A percentile compares a stretch with the other conserved stretches of the same genome.
Conservation (phyloP, 1,140 invertebrate genomes). For the Centruroides sculpturatus region DNA sequence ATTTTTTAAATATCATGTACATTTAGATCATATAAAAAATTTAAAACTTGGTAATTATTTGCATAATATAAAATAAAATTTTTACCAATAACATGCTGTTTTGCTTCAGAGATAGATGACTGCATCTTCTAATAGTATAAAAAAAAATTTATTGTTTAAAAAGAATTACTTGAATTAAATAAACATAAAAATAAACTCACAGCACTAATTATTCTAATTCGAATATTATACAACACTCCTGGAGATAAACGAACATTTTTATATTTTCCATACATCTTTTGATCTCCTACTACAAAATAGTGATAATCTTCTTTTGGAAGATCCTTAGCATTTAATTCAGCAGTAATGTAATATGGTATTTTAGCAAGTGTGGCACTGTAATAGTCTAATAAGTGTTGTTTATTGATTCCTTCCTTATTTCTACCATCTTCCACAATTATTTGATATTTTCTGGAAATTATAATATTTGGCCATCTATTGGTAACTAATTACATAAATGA, state of each 20-base stretch:
- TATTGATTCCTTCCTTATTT: conserved; percentile 5
- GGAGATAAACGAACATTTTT: conserved; percentile 11
- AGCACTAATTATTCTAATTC: conserved; percentile 4
- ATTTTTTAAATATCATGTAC: too few species aligned
- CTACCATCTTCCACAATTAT: conserved; percentile 10
- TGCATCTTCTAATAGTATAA: too few species aligned
- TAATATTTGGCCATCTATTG: too few species aligned
- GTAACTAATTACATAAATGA: too few species aligned
- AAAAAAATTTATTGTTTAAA: too few species aligned
- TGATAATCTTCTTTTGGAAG: conserved; percentile 3
- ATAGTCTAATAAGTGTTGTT: conserved; percentile 1
- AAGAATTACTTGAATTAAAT: too few species aligned
- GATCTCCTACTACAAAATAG: conserved; percentile 11
- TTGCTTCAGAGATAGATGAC: too few species aligned
- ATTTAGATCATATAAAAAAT: too few species aligned
- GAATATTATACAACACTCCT: conserved; percentile 10
- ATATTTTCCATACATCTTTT: conserved; percentile 4
- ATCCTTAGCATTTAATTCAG: conserved; percentile 9
- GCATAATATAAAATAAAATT: too few species aligned
- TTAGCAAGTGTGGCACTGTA: conserved; percentile 1
- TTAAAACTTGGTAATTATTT: too few species aligned
- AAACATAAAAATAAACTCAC: too few species aligned
- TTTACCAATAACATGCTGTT: too few species aligned
- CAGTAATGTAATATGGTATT: conserved; percentile 12
- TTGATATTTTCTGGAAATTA: conserved; percentile 11